Evolutionary conservation across 2,113 vertebrate species (phyloP).

Genomic region (Athene cunicularia): DNA sequence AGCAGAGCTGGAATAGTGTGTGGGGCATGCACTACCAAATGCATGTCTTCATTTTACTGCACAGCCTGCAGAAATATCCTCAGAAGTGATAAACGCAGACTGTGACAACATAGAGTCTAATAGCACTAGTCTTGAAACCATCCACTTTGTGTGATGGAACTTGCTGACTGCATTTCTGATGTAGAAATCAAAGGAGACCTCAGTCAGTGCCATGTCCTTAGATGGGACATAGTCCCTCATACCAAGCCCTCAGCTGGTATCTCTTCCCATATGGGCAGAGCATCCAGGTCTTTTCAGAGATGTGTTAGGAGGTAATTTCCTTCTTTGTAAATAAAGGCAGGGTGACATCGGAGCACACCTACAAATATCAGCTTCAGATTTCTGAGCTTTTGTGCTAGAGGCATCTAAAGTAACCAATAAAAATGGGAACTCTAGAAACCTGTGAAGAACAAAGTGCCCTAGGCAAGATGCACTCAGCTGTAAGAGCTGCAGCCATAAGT

Average conservation of each 20-base stretch:
- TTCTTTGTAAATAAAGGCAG: not conserved
- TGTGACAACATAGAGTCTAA: fast-evolving
- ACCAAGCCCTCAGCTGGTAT: not conserved
- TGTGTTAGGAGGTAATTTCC: not conserved
- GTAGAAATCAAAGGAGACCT: not conserved
- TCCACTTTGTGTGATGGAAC: not conserved
- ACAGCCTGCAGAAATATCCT: not conserved
- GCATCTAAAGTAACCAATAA: not conserved
- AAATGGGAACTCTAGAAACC: not conserved
- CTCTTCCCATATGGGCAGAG: fast-evolving
- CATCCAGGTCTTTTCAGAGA: not conserved
- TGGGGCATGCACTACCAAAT: not conserved
- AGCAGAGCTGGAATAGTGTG: not conserved
- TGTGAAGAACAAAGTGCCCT: not conserved
- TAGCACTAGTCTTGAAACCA: not conserved
- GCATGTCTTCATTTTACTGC: not conserved
- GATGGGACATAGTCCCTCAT: not conserved
- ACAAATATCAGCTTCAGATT: not conserved
- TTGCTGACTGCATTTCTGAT: not conserved
- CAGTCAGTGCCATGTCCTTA: not conserved
- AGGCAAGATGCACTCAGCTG: not conserved
- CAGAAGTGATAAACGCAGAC: not conserved
- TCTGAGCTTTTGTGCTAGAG: not conserved
- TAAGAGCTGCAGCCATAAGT: not conserved
- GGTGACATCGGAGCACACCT: not conserved